Percentiles rank a stretch among this genome's conserved stretches.
Evolutionary conservation across 2,888 invertebrate genomes (phyloP).

Genomic region (Scaptomyza parva): DNA sequence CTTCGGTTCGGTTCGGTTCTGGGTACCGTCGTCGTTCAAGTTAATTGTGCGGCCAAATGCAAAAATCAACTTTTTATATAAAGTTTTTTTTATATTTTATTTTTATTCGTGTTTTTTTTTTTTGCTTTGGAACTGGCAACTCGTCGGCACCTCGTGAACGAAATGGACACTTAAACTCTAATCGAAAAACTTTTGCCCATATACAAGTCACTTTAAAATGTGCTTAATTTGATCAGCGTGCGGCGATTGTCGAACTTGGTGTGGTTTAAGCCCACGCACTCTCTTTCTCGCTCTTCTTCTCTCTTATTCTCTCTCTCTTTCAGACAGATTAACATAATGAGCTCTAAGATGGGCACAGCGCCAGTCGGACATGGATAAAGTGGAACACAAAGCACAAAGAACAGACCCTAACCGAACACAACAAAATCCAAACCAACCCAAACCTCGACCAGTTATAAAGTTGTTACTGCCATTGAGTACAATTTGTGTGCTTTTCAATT

Average conservation of each 20-base stretch:
- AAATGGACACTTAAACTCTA: slow-evolving; percentile 79
- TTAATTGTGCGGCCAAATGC: slow-evolving; percentile 78
- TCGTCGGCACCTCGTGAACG: slow-evolving; percentile 74
- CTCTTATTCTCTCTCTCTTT: slow-evolving; percentile 15
- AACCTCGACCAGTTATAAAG: slow-evolving; percentile 58
- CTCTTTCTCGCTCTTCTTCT: slow-evolving; percentile 13
- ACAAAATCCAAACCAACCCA: not conserved
- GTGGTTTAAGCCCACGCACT: slow-evolving; percentile 11
- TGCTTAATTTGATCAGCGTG: slow-evolving; percentile 79
- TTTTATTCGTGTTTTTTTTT: slow-evolving; percentile 30
- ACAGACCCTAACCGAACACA: not conserved
- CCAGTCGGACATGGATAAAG: slow-evolving; percentile 35
- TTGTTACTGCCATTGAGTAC: slow-evolving; percentile 70
- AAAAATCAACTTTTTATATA: slow-evolving; percentile 75
- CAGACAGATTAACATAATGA: slow-evolving; percentile 73
- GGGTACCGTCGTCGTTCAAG: slow-evolving; percentile 60
- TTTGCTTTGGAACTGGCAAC: slow-evolving; percentile 33
- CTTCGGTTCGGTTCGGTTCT: slow-evolving; percentile 43
- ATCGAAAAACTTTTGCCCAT: slow-evolving; percentile 79
- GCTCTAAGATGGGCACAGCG: slow-evolving; percentile 50
- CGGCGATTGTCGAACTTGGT: slow-evolving; percentile 68
- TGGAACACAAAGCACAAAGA: slow-evolving; percentile 1
- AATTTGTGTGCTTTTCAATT: slow-evolving; percentile 63
- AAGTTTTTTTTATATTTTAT: slow-evolving; percentile 22
- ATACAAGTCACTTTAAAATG: slow-evolving; percentile 79